These are phyloP conservation scores for Coracopsis vasa DNA, from an alignment of 2,113 vertebrate species.

Conservation along the genomic window DNA sequence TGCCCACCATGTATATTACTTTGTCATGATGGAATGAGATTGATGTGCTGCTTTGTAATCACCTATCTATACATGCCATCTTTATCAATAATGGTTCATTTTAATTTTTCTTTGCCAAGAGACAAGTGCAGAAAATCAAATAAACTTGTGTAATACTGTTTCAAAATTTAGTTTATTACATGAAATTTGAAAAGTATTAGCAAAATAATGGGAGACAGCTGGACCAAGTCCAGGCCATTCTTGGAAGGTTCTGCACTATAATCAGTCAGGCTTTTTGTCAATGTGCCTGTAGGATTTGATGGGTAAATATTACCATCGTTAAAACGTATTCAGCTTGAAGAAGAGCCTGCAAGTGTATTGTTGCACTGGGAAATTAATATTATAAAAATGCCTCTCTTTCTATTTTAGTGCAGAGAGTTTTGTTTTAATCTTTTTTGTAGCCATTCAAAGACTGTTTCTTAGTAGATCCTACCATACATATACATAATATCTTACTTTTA, in stretches of 20 bases:
- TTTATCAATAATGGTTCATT: neutral
- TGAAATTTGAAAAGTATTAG: neutral
- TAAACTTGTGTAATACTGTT: neutral
- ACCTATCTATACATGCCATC: neutral
- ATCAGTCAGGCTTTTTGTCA: neutral
- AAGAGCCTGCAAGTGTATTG: neutral
- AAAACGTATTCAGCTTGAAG: neutral
- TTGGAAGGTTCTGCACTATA: neutral
- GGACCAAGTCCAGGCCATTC: neutral
- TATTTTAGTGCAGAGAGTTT: neutral
- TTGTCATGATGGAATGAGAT: slow-evolving; percentile 19
- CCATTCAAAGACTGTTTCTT: neutral
- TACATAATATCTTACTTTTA: neutral
- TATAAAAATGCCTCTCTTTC: neutral
- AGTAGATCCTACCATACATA: neutral
- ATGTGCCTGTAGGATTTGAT: neutral
- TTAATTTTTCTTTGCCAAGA: slow-evolving; percentile 23
- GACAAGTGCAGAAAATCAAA: slow-evolving; percentile 25
- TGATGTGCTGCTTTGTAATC: slow-evolving; percentile 19
- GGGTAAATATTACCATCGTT: neutral
- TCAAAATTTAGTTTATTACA: slow-evolving; percentile 20
- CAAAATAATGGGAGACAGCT: neutral
- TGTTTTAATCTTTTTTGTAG: neutral
- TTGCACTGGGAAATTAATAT: neutral
- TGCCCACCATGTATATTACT: neutral